A percentile compares a stretch with the other conserved stretches of the same genome.
These are phyloP conservation scores for Seriola rivoliana DNA, from an alignment of 2,113 vertebrate genomes.

Conservation along the genomic window DNA sequence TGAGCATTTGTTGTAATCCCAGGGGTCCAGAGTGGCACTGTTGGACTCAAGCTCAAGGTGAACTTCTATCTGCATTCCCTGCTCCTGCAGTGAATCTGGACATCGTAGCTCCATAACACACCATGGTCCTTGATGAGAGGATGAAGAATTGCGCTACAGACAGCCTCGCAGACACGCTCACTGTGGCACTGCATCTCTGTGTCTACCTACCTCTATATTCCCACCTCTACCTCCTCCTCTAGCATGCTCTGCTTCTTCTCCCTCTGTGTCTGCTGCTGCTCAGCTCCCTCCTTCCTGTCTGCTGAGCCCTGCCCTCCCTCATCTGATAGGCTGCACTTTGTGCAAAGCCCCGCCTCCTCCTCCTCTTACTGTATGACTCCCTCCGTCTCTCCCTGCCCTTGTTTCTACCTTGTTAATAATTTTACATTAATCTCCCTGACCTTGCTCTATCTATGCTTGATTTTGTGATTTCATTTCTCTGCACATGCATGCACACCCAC, in stretches of 20 bases:
- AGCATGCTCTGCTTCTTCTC: slow-evolving; percentile 62
- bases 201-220: slow-evolving; percentile 64
- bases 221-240: slow-evolving; percentile 61
- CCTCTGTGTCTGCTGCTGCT: slow-evolving; percentile 69
- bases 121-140: slow-evolving; percentile 25
- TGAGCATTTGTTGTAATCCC: slow-evolving; percentile 52
- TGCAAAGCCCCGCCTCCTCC: slow-evolving; percentile 26
- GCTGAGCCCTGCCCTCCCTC: slow-evolving; percentile 57
- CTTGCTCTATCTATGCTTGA: slow-evolving; percentile 66
- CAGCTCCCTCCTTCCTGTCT: slow-evolving; percentile 69
- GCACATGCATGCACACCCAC: slow-evolving; percentile 15
- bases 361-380: slow-evolving; percentile 37
- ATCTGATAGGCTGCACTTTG: slow-evolving; percentile 67
- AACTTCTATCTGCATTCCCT: slow-evolving; percentile 66
- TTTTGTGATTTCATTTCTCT: slow-evolving; percentile 62
- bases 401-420: slow-evolving; percentile 74
- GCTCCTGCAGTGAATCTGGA: slow-evolving; percentile 45
- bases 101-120: slow-evolving; percentile 44
- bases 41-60: slow-evolving; percentile 72
- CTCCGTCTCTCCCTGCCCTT: slow-evolving; percentile 59
- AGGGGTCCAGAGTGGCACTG: slow-evolving; percentile 54
- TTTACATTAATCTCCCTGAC: slow-evolving; percentile 70
- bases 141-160: slow-evolving; percentile 58
- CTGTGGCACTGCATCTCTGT: slow-evolving; percentile 76
- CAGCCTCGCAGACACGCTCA: slow-evolving; percentile 76